A percentile compares a stretch with the other conserved stretches of the same genome.
Evolutionary conservation across 2,797 vertebrate species (phyloP).

Genomic region (Characodon lateralis): DNA sequence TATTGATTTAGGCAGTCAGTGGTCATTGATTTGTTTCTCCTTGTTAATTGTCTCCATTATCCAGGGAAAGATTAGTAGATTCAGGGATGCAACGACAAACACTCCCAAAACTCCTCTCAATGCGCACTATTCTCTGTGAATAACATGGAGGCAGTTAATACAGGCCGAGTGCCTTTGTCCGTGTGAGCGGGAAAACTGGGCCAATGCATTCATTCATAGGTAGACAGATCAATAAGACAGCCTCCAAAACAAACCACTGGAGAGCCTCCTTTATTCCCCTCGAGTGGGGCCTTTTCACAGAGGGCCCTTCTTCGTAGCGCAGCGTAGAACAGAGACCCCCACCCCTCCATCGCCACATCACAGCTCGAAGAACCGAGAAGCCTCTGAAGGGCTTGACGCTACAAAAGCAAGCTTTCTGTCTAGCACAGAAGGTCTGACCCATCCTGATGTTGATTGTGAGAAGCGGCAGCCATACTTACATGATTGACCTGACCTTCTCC

Average conservation of each 20-base stretch:
- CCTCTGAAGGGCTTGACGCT: conserved; percentile 62
- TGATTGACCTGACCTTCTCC: conserved; percentile 69
- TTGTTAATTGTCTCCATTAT: conserved; percentile 42
- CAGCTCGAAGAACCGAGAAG: conserved; percentile 58
- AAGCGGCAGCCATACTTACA: conserved; percentile 52
- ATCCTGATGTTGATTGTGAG: conserved; percentile 62
- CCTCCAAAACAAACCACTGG: conserved; percentile 82
- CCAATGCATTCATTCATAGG: conserved; percentile 73
- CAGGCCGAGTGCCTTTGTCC: conserved; percentile 76
- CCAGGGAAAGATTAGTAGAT: conserved; percentile 51
- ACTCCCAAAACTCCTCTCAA: conserved; percentile 51
- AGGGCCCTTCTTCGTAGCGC: conserved; percentile 60
- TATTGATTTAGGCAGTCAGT: conserved; percentile 49
- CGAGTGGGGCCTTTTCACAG: conserved; percentile 75
- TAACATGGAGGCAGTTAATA: conserved; percentile 64
- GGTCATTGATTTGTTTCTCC: conserved; percentile 55
- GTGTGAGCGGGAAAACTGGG: conserved; percentile 66
- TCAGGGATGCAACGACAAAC: conserved; percentile 49
- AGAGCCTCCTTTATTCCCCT: conserved; percentile 76
- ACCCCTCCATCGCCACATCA: conserved; percentile 31
- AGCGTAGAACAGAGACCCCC: conserved; percentile 39
- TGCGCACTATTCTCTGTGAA: conserved; percentile 55
- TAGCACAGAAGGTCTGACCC: conserved; percentile 62
- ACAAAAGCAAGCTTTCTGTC: conserved; percentile 69
- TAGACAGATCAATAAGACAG: conserved; percentile 82